phyloP scores from a whole-genome alignment of 1,140 invertebrate genomes.

The Drosophila aff. region DNA sequence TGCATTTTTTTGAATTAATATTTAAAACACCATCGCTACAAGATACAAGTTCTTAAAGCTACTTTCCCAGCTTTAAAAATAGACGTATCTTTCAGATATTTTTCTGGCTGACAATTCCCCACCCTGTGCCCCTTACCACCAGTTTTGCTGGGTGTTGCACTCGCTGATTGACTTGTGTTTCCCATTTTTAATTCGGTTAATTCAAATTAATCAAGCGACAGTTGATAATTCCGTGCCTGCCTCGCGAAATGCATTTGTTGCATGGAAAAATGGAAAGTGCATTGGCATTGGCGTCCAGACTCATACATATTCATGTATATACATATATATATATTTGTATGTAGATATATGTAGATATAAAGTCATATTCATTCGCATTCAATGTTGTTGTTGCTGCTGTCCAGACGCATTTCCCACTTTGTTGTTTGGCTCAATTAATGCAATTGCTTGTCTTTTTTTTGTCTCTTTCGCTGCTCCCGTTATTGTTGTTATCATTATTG shows the following conservation, averaged over 20 bases:
- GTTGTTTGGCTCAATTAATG: slow-evolving; percentile 83
- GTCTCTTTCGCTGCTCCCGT: slow-evolving; percentile 40
- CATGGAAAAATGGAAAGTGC: slow-evolving; percentile 45
- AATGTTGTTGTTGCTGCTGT: slow-evolving; percentile 31
- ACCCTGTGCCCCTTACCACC: not conserved
- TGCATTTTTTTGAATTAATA: too few species aligned
- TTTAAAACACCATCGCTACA: too few species aligned
- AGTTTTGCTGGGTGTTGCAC: slow-evolving; percentile 44
- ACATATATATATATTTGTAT: too few species aligned
- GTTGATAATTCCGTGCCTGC: slow-evolving; percentile 34
- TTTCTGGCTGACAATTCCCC: not conserved
- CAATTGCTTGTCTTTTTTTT: slow-evolving; percentile 62
- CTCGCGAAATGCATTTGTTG: slow-evolving; percentile 46
- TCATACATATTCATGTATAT: slow-evolving; percentile 47
- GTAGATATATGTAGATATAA: slow-evolving; percentile 2
- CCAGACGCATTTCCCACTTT: slow-evolving; percentile 81
- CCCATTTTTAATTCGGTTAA: slow-evolving; percentile 57
- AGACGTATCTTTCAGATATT: not conserved
- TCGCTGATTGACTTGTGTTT: slow-evolving; percentile 56
- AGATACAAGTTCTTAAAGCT: not conserved
- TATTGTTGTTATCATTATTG: slow-evolving; percentile 22
- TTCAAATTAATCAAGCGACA: slow-evolving; percentile 57
- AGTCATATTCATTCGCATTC: slow-evolving; percentile 38
- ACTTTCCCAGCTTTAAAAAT: not conserved
- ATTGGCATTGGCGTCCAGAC: slow-evolving; percentile 49